Percentiles rank a stretch among this genome's conserved stretches.
Conservation (phyloP, 2,797 vertebrate species). For the Macropodus opercularis region DNA sequence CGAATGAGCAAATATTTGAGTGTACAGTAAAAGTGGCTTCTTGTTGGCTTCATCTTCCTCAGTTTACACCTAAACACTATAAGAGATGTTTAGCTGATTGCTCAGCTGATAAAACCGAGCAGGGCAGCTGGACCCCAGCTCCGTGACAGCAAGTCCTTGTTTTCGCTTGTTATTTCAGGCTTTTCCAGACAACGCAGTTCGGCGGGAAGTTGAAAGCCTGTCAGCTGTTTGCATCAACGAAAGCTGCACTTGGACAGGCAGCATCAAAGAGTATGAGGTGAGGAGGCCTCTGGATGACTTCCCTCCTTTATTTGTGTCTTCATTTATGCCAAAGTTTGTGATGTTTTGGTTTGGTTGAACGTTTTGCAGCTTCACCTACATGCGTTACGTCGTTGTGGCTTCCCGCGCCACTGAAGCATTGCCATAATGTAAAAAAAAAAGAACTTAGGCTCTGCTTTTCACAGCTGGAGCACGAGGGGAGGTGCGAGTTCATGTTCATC, state of each 20-base stretch:
- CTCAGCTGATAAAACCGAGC: no score
- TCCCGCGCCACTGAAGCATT: neutral
- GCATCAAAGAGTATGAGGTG: constrained; percentile 96
- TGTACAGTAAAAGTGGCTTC: no score
- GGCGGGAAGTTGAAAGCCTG: constrained; percentile 94
- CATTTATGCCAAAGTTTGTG: no score
- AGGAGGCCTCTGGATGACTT: constrained; percentile 7
- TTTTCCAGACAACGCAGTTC: constrained; percentile 96
- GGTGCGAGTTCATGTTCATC: constrained; percentile 85
- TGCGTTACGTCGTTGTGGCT: neutral
- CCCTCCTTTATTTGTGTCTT: neutral
- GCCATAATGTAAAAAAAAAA: neutral
- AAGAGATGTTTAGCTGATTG: no score
- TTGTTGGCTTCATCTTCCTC: no score
- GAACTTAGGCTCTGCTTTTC: constrained; percentile 10
- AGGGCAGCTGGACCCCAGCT: neutral
- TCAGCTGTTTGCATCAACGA: constrained; percentile 88
- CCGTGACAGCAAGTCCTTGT: neutral
- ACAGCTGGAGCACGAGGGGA: constrained; percentile 83
- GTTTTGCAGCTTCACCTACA: no score
- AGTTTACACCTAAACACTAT: no score
- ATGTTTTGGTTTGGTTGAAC: no score
- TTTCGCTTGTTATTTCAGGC: constrained; percentile 77
- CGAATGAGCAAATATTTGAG: no score
- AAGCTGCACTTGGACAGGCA: constrained; percentile 92